A percentile compares a stretch with the other conserved stretches of the same genome.
These are phyloP conservation scores for Mustela lutreola DNA, from an alignment of 2,113 vertebrate genomes.

Conservation along the genomic window DNA sequence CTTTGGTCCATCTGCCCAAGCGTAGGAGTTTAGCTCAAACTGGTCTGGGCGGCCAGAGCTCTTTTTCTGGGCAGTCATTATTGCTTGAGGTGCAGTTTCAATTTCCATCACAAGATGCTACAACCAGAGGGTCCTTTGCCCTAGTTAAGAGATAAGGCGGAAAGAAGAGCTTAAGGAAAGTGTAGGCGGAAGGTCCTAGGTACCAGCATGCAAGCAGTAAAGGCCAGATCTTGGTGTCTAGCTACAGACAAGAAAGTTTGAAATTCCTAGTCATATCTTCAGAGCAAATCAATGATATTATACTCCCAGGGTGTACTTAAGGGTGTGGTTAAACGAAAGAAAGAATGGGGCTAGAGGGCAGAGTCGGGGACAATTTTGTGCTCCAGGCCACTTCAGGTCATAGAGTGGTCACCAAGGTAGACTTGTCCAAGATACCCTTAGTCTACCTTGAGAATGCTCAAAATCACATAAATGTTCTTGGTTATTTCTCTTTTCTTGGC, in stretches of 20 bases:
- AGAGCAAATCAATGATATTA: not conserved
- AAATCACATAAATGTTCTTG: not conserved
- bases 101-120: not conserved
- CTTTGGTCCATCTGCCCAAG: not conserved
- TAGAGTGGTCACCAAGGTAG: not conserved
- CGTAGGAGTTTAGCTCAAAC: not conserved
- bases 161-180: not conserved
- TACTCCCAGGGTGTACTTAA: not conserved
- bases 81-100: not conserved
- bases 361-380: not conserved
- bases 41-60: not conserved
- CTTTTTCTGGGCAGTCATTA: not conserved
- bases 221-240: not conserved
- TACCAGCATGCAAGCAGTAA: not conserved
- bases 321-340: not conserved
- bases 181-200: not conserved
- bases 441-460: not conserved
- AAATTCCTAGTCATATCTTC: not conserved
- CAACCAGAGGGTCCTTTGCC: not conserved
- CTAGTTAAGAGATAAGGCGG: not conserved
- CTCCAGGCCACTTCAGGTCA: not conserved
- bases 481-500: not conserved
- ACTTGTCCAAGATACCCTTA: not conserved
- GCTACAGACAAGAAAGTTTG: not conserved
- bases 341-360: not conserved